A percentile compares a stretch with the other conserved stretches of the same genome.
phyloP scores from a whole-genome alignment of 2,113 vertebrate genomes.

The Aplodontia rufa region DNA sequence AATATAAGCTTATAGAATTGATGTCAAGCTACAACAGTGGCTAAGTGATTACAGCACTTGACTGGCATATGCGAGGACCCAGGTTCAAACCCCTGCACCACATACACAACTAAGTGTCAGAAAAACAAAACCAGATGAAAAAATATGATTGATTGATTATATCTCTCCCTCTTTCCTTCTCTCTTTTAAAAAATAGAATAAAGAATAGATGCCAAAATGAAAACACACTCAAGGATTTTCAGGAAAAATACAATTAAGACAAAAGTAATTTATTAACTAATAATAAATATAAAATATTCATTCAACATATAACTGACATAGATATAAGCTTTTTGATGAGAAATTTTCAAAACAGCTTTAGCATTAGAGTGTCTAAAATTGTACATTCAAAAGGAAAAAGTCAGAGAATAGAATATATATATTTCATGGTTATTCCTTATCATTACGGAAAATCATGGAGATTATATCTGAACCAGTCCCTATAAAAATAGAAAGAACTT shows the following conservation, averaged over 20 bases:
- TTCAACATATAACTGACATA: not conserved
- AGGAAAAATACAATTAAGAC: not conserved
- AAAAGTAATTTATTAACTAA: not conserved
- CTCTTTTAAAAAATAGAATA: no score
- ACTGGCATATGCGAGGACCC: no score
- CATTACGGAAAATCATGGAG: not conserved
- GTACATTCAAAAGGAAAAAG: not conserved
- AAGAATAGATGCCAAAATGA: not conserved
- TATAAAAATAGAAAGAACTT: not conserved
- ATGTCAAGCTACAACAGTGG: no score
- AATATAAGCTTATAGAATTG: not conserved
- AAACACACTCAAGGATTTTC: not conserved
- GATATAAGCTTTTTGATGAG: not conserved
- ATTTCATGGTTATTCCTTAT: not conserved
- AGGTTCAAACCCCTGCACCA: no score
- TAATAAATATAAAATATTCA: constrained; percentile 17
- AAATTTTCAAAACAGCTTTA: not conserved
- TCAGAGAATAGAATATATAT: not conserved
- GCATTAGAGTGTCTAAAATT: not conserved
- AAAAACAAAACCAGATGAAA: no score
- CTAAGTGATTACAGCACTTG: no score
- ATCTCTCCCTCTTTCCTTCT: no score
- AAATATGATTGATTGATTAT: no score
- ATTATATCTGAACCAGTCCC: not conserved
- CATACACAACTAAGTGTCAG: no score